Conservation (phyloP, 2,797 vertebrate species). For the Neopelma chrysocephalum region DNA sequence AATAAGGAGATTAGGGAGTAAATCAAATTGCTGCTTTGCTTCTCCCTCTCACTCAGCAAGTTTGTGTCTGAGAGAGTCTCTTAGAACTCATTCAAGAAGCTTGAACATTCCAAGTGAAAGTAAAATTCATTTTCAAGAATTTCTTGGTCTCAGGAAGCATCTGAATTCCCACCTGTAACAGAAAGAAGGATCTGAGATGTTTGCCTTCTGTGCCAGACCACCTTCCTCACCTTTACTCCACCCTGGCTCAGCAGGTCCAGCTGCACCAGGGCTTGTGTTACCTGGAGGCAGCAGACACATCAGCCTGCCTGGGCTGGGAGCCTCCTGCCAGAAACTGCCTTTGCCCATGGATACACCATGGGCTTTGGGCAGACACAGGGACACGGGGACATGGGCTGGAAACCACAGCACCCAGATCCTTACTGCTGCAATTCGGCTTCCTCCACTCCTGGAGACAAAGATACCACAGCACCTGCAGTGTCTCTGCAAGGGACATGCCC, state of each 20-base stretch:
- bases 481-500: background rate
- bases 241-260: background rate
- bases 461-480: accelerated
- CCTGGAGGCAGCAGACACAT: accelerated
- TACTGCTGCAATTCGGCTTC: background rate
- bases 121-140: background rate
- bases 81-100: background rate
- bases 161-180: background rate
- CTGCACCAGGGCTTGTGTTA: background rate
- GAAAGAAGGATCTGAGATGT: background rate
- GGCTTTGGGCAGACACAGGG: background rate
- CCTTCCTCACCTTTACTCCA: background rate
- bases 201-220: background rate
- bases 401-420: background rate
- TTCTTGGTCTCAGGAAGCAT: background rate
- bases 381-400: background rate
- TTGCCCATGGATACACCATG: accelerated
- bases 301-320: background rate
- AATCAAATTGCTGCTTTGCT: background rate
- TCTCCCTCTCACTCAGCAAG: background rate
- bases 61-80: background rate
- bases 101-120: background rate
- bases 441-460: background rate
- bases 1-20: background rate
- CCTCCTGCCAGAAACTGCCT: background rate